phyloP scores from a whole-genome alignment of 1,140 invertebrate species.

The Lepidurus couesii region DNA sequence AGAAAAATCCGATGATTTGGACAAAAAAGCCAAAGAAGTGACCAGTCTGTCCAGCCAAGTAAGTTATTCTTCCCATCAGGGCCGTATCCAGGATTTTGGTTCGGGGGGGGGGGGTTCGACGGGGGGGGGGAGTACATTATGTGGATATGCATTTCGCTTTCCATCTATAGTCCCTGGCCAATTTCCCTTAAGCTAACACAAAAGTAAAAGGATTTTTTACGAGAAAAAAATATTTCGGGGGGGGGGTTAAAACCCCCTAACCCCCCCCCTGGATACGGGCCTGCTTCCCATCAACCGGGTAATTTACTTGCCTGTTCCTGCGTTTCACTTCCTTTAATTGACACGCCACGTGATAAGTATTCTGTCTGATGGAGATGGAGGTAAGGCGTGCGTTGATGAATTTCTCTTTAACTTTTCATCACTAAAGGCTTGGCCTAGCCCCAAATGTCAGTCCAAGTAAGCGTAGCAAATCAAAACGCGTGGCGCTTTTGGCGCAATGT shows the following conservation, averaged over 20 bases:
- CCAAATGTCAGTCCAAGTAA: neutral
- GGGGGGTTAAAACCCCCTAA: no score
- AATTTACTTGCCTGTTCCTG: neutral
- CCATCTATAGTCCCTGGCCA: no score
- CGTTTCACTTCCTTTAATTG: neutral
- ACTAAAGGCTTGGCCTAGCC: neutral
- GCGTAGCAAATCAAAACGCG: neutral
- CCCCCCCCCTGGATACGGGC: no score
- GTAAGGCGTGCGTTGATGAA: neutral
- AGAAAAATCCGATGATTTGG: slow-evolving; percentile 69
- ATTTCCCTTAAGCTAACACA: no score
- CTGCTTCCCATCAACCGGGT: slow-evolving; percentile 20
- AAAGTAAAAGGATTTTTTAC: no score
- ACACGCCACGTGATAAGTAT: neutral
- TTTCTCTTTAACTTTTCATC: neutral
- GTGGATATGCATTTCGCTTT: no score
- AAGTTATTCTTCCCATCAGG: slow-evolving; percentile 41
- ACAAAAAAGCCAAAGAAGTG: slow-evolving; percentile 68
- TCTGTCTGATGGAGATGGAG: neutral
- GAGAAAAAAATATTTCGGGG: no score
- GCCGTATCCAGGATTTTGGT: no score
- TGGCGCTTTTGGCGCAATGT: neutral
- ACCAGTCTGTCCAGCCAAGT: slow-evolving; percentile 73
- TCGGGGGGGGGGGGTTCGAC: no score
- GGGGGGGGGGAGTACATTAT: no score